A percentile compares a stretch with the other conserved stretches of the same genome.
phyloP scores from a whole-genome alignment of 2,888 invertebrate genomes.

The Cheilosia pagana region DNA sequence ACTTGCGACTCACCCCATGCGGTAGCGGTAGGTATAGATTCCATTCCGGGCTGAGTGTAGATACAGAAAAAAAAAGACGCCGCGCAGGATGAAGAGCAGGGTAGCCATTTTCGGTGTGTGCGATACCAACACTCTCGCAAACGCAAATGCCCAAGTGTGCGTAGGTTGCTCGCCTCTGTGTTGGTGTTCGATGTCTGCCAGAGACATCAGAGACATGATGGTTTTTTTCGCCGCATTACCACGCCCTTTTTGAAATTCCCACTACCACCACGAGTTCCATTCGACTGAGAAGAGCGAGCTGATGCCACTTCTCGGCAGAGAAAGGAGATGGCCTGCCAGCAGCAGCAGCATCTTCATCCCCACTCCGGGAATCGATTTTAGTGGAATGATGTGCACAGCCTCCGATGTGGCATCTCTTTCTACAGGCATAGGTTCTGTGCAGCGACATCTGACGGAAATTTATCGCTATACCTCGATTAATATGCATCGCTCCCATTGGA shows the following conservation, averaged over 20 bases:
- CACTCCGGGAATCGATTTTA: constrained; percentile 18
- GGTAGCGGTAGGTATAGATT: neutral
- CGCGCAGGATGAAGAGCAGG: constrained; percentile 15
- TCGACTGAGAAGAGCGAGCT: constrained; percentile 13
- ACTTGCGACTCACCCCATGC: constrained; percentile 57
- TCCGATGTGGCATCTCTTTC: constrained; percentile 64
- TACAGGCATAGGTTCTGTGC: neutral
- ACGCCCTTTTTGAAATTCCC: constrained; percentile 63
- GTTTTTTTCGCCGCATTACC: constrained; percentile 47
- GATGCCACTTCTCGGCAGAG: neutral
- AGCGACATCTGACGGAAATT: constrained; percentile 69
- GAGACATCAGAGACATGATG: constrained; percentile 51
- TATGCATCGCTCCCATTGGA: constrained; percentile 64
- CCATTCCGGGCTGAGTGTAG: constrained; percentile 35
- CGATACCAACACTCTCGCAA: constrained; percentile 42
- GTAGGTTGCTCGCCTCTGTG: neutral
- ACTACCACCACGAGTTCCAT: constrained; percentile 41
- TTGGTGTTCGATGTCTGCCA: constrained; percentile 28
- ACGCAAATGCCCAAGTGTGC: neutral
- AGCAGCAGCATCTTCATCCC: constrained; percentile 34
- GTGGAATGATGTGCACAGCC: constrained; percentile 57
- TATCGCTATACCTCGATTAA: constrained; percentile 9
- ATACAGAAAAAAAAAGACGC: constrained; percentile 37
- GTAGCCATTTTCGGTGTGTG: constrained; percentile 3
- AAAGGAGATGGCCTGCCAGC: constrained; percentile 19